These are phyloP conservation scores for Tachyglossus aculeatus DNA, from an alignment of 2,797 vertebrate species.

Conservation along the genomic window DNA sequence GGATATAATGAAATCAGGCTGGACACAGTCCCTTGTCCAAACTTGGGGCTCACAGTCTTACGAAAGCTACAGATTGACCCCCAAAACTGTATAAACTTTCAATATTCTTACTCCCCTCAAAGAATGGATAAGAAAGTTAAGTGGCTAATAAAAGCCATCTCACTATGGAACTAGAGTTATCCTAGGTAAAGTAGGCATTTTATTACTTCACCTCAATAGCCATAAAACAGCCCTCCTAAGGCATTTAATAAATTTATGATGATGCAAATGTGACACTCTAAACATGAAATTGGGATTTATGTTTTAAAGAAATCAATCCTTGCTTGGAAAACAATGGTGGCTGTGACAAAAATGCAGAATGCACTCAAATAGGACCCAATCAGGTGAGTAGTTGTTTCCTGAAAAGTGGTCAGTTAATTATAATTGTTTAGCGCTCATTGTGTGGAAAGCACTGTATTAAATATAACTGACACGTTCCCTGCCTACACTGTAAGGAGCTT, in stretches of 20 bases:
- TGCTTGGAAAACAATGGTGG: slow-evolving; percentile 83
- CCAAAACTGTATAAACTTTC: too few species aligned
- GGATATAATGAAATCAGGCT: too few species aligned
- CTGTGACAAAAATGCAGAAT: slow-evolving; percentile 86
- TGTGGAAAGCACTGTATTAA: neutral
- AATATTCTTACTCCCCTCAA: too few species aligned
- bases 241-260: neutral
- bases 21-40: too few species aligned
- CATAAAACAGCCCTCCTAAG: neutral
- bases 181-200: too few species aligned
- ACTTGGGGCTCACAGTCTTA: too few species aligned
- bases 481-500: neutral
- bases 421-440: too few species aligned
- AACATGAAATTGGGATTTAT: slow-evolving; percentile 24
- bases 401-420: slow-evolving; percentile 1
- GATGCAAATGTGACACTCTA: slow-evolving; percentile 2
- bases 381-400: slow-evolving; percentile 75
- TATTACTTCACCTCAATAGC: too few species aligned
- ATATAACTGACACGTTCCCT: neutral
- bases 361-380: slow-evolving; percentile 88
- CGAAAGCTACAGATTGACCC: too few species aligned
- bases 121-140: neutral
- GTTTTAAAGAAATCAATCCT: slow-evolving; percentile 87
- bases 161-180: too few species aligned
- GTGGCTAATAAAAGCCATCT: neutral